A percentile compares a stretch with the other conserved stretches of the same genome.
Conservation (phyloP, 2,797 vertebrate species). For the Sebastes miniatus region DNA sequence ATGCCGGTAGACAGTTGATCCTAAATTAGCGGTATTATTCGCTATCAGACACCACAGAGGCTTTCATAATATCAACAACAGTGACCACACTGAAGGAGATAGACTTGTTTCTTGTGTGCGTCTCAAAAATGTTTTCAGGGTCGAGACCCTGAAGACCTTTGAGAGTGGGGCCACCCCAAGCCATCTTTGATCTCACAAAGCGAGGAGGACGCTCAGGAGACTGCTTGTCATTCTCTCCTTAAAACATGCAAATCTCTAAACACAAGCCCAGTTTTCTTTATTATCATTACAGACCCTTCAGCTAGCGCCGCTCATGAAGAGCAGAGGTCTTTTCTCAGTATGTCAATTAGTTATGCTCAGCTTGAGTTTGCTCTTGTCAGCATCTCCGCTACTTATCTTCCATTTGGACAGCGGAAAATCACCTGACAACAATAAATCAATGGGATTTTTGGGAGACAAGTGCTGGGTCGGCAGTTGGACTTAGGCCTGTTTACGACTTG, state of each 20-base stretch:
- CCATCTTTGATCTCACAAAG: slow-evolving; percentile 56
- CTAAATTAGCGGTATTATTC: slow-evolving; percentile 23
- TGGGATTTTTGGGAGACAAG: slow-evolving; percentile 10
- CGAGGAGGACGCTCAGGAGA: slow-evolving; percentile 13
- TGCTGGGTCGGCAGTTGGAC: slow-evolving; percentile 37
- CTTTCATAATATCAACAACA: slow-evolving; percentile 7
- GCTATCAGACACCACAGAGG: neutral
- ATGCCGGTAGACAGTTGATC: neutral
- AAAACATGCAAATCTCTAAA: slow-evolving; percentile 71
- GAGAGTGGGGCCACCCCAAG: slow-evolving; percentile 59
- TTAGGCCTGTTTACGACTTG: slow-evolving; percentile 22
- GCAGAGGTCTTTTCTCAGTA: slow-evolving; percentile 28
- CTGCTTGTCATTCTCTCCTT: slow-evolving; percentile 36
- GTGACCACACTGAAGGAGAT: slow-evolving; percentile 43
- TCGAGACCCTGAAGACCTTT: slow-evolving; percentile 33
- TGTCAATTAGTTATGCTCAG: slow-evolving; percentile 43
- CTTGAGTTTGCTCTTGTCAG: slow-evolving; percentile 42
- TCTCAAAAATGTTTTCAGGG: slow-evolving; percentile 66
- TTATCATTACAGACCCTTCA: neutral
- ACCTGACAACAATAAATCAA: slow-evolving; percentile 58
- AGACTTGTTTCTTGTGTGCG: slow-evolving; percentile 52
- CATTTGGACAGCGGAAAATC: slow-evolving; percentile 43
- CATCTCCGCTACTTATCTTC: slow-evolving; percentile 42
- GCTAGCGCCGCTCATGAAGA: neutral
- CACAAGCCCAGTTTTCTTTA: slow-evolving; percentile 13